Conservation (phyloP, 2,113 vertebrate genomes). For the Paracanthobrama guichenoti region DNA sequence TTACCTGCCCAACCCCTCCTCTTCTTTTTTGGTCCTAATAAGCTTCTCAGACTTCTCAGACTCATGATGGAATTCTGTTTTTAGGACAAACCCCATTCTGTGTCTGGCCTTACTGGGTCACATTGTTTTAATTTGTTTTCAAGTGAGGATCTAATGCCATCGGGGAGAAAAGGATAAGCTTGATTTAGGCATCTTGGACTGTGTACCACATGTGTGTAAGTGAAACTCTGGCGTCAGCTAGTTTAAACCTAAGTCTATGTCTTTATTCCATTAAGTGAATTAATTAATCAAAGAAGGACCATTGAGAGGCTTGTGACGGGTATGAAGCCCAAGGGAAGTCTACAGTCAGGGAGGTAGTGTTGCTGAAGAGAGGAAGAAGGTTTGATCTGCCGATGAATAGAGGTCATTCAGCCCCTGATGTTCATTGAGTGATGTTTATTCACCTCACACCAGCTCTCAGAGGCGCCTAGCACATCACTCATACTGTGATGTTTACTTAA, state of each 20-base stretch:
- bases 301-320: constrained; percentile 47
- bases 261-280: constrained; percentile 68
- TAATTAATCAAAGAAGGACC: constrained; percentile 67
- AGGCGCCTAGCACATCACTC: constrained; percentile 23
- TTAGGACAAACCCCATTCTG: constrained; percentile 33
- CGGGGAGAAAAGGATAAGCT: constrained; percentile 25
- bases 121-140: constrained; percentile 60
- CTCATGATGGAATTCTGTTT: constrained; percentile 5
- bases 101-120: constrained; percentile 52
- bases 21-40: constrained; percentile 45
- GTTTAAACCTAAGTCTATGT: constrained; percentile 54
- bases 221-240: constrained; percentile 53
- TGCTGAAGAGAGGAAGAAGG: constrained; percentile 50
- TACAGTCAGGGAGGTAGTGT: constrained; percentile 29
- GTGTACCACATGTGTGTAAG: constrained; percentile 30
- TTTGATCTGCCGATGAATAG: constrained; percentile 58
- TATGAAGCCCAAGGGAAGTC: constrained; percentile 35
- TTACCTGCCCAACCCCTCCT: constrained; percentile 64
- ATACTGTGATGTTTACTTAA: constrained; percentile 30
- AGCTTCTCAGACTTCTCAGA: neutral
- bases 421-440: constrained; percentile 48
- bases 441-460: constrained; percentile 55
- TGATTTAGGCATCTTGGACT: constrained; percentile 31
- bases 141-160: constrained; percentile 54
- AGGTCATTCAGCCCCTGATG: constrained; percentile 54